These are phyloP conservation scores for Steinernema carpocapsae DNA, from an alignment of 2,888 invertebrate genomes.

Conservation along the genomic window DNA sequence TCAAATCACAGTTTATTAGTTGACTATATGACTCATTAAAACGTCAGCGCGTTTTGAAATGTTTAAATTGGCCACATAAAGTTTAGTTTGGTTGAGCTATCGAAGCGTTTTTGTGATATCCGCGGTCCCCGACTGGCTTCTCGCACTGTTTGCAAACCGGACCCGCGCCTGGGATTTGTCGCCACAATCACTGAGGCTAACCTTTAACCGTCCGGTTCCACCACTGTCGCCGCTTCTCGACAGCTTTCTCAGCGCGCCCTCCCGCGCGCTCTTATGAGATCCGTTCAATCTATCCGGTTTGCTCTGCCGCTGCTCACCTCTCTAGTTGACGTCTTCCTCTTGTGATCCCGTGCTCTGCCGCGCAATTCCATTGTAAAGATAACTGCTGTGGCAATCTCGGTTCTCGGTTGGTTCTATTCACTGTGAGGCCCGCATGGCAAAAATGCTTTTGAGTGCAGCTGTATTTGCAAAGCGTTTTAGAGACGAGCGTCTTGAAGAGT, in stretches of 20 bases:
- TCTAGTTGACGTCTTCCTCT: slow-evolving; percentile 10
- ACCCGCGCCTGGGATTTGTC: slow-evolving; percentile 12
- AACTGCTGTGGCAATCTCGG: no score
- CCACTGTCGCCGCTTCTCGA: not conserved
- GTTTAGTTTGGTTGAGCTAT: slow-evolving; percentile 7
- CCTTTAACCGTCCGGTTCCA: slow-evolving; percentile 31
- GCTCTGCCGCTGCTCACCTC: not conserved
- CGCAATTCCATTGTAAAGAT: slow-evolving; percentile 26
- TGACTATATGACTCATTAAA: slow-evolving; percentile 16
- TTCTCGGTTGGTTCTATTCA: not conserved
- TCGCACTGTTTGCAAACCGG: slow-evolving; percentile 25
- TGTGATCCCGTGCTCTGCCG: slow-evolving; percentile 14
- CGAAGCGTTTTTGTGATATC: not conserved
- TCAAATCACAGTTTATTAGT: slow-evolving; percentile 2
- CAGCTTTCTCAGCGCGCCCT: not conserved
- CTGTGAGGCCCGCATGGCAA: not conserved
- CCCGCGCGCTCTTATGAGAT: slow-evolving; percentile 8
- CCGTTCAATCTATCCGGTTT: slow-evolving; percentile 13
- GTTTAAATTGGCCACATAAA: slow-evolving; percentile 18
- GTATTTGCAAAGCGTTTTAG: slow-evolving; percentile 23
- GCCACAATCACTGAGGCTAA: not conserved
- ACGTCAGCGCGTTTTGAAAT: not conserved
- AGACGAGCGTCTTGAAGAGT: slow-evolving; percentile 19
- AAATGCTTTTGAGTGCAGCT: slow-evolving; percentile 25
- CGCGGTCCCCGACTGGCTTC: not conserved